These are phyloP conservation scores for Epinephelus awoara DNA, from an alignment of 2,797 vertebrate species.

Conservation along the genomic window DNA sequence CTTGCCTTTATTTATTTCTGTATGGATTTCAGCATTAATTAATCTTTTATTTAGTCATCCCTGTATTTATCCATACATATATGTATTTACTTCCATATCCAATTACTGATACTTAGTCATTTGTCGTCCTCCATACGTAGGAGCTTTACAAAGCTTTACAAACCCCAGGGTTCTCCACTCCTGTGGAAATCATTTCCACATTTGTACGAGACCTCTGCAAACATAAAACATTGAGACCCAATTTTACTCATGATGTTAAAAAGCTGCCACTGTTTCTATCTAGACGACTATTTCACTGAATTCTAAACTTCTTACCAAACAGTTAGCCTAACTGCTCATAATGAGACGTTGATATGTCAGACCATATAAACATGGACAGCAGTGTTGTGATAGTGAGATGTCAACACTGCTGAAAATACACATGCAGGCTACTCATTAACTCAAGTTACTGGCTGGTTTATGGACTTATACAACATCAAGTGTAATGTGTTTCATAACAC, in stretches of 20 bases:
- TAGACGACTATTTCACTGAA: background rate
- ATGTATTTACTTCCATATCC: no score
- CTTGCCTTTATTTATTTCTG: no score
- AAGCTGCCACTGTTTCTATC: background rate
- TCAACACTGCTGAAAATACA: no score
- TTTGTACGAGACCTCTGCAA: slow-evolving; percentile 40
- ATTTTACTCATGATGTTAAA: background rate
- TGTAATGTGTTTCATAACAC: background rate
- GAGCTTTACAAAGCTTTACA: slow-evolving; percentile 27
- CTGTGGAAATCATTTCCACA: accelerated
- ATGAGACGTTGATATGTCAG: background rate
- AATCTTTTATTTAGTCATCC: no score
- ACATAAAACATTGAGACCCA: slow-evolving; percentile 29
- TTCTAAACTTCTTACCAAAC: background rate
- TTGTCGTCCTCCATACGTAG: no score
- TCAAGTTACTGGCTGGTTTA: background rate
- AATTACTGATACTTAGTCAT: no score
- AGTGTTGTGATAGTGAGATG: background rate
- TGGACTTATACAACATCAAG: background rate
- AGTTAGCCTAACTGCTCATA: background rate
- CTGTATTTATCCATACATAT: no score
- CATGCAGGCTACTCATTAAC: slow-evolving; percentile 6
- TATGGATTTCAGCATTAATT: no score
- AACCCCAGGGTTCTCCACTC: slow-evolving; percentile 39
- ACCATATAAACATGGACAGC: background rate